Percentiles rank a stretch among this genome's conserved stretches.
Evolutionary conservation across 1,140 invertebrate genomes (phyloP).

Genomic region (Drosophila kurseongensis): DNA sequence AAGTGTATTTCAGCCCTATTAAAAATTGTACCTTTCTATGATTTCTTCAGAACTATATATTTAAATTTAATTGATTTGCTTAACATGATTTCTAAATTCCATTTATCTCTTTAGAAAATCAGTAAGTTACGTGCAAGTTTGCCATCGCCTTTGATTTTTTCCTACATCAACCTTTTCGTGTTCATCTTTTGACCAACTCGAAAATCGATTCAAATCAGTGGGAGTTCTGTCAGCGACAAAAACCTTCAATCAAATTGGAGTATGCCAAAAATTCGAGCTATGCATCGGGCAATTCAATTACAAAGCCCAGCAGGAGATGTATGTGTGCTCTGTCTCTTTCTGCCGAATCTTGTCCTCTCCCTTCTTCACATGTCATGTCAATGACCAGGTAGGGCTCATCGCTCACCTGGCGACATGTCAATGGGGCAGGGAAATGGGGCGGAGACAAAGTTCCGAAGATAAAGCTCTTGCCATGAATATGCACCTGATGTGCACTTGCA

Average conservation of each 20-base stretch:
- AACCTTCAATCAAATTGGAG: conserved; percentile 47
- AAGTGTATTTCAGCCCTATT: too few relatives aligned
- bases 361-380: conserved; percentile 48
- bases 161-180: not conserved
- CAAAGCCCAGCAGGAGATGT: conserved; percentile 59
- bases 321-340: not conserved
- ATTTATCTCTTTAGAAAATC: too few relatives aligned
- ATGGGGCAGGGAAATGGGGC: conserved; percentile 13
- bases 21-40: too few relatives aligned
- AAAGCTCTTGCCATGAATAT: conserved; percentile 66
- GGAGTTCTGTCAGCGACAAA: conserved; percentile 60
- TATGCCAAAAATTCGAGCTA: conserved; percentile 47
- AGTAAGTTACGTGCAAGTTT: not conserved
- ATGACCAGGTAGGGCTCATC: conserved; percentile 70
- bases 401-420: conserved; percentile 64
- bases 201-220: conserved; percentile 46
- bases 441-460: conserved; percentile 55
- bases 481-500: conserved; percentile 67
- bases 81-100: too few relatives aligned
- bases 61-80: too few relatives aligned
- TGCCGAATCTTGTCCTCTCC: not conserved
- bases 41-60: too few relatives aligned
- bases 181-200: conserved; percentile 20
- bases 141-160: conserved; percentile 1
- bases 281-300: conserved; percentile 70